phyloP scores from a whole-genome alignment of 2,797 vertebrate genomes.

The Oreochromis mossambicus region DNA sequence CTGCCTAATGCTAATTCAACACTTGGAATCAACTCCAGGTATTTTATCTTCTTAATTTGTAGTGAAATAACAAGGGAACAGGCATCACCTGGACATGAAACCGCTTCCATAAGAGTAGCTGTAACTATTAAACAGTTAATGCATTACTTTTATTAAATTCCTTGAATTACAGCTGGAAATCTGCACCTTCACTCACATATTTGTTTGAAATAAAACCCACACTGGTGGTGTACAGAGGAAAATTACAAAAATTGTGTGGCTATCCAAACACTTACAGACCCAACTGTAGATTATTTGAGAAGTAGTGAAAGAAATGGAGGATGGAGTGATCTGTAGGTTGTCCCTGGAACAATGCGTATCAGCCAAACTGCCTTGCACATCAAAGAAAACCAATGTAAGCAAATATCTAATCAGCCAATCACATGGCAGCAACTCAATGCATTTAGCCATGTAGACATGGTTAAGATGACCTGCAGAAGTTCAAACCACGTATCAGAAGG shows the following conservation, averaged over 20 bases:
- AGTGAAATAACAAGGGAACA: neutral
- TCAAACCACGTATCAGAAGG: neutral
- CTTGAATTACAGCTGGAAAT: neutral
- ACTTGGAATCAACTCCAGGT: neutral
- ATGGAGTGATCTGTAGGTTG: neutral
- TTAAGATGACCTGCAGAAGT: neutral
- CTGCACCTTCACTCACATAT: neutral
- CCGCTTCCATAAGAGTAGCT: neutral
- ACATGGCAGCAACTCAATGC: neutral
- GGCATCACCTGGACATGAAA: neutral
- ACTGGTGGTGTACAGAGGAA: neutral
- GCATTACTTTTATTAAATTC: neutral
- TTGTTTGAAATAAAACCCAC: neutral
- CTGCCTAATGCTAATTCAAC: neutral
- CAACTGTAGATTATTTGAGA: neutral
- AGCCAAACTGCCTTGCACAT: neutral
- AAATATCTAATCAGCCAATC: neutral
- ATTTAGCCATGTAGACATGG: neutral
- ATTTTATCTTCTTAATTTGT: neutral
- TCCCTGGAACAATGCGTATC: neutral
- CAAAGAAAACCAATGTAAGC: neutral
- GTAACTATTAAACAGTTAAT: neutral
- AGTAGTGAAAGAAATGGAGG: neutral
- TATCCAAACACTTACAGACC: neutral
- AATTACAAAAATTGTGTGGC: neutral